phyloP scores from a whole-genome alignment of 2,113 vertebrate species.

The Zingel zingel region DNA sequence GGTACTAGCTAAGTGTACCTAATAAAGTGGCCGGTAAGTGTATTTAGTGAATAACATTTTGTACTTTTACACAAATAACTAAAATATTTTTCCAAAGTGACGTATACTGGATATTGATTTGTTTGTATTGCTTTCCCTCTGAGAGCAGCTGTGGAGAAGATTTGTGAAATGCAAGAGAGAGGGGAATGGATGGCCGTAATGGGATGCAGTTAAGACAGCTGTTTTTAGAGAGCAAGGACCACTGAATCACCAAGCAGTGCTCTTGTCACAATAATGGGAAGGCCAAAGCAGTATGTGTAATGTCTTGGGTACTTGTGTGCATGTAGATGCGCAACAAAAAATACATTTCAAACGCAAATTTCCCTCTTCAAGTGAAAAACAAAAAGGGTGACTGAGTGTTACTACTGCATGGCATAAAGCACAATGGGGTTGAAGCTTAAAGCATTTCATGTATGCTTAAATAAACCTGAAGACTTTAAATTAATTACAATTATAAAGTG shows the following conservation, averaged over 20 bases:
- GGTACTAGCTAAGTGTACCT: not conserved
- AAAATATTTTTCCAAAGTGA: not conserved
- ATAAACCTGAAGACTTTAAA: not conserved
- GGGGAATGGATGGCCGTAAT: conserved; percentile 23
- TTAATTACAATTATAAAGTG: no score
- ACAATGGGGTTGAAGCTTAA: not conserved
- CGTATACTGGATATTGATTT: not conserved
- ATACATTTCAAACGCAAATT: not conserved
- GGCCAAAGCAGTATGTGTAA: not conserved
- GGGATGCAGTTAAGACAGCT: conserved; percentile 37
- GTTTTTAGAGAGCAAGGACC: conserved; percentile 8
- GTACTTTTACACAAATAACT: not conserved
- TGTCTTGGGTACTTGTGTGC: not conserved
- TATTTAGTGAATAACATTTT: not conserved
- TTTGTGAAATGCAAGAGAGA: conserved; percentile 2
- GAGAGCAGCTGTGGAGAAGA: conserved; percentile 7
- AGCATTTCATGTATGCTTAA: not conserved
- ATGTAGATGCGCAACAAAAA: conserved; percentile 7
- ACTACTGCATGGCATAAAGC: no score
- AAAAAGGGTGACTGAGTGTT: not conserved
- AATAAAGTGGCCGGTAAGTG: not conserved
- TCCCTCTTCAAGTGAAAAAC: not conserved
- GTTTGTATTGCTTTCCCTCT: not conserved
- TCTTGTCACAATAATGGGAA: conserved; percentile 11
- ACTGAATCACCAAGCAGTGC: conserved; percentile 1